phyloP scores from a whole-genome alignment of 2,797 vertebrate species.

The Phrynocephalus guinanensis region DNA sequence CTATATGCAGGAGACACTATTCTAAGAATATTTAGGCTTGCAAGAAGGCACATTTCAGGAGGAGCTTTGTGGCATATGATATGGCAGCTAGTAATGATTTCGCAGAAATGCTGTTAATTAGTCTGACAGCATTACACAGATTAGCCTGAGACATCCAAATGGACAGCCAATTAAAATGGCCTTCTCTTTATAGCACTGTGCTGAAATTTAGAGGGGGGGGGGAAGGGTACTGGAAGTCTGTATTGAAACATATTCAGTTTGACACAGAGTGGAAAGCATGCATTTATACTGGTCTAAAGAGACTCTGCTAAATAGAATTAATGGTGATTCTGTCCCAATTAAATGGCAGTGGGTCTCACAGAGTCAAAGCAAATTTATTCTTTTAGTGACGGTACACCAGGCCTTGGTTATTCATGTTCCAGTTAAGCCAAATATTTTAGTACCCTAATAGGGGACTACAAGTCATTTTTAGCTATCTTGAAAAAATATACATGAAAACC shows the following conservation, averaged over 20 bases:
- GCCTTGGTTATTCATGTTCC: conserved; percentile 54
- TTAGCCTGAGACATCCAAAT: conserved; percentile 42
- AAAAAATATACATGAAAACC: not conserved
- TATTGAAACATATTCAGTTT: conserved; percentile 57
- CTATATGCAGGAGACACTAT: not conserved
- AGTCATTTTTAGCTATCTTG: not conserved
- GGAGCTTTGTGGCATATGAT: not conserved
- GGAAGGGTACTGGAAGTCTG: conserved; percentile 8
- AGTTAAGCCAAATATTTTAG: conserved; percentile 55
- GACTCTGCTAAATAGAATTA: conserved; percentile 40
- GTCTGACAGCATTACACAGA: conserved; percentile 36
- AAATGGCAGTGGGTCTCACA: conserved; percentile 53
- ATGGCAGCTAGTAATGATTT: conserved; percentile 41
- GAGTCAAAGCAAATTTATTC: conserved; percentile 48
- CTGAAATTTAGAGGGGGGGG: conserved; percentile 22
- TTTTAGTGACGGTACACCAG: conserved; percentile 54
- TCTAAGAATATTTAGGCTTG: conserved; percentile 9
- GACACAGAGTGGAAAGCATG: conserved; percentile 49
- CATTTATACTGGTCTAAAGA: conserved; percentile 48
- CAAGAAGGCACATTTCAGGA: conserved; percentile 1
- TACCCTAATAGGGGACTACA: not conserved
- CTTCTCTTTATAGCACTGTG: conserved; percentile 33
- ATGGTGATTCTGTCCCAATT: conserved; percentile 53
- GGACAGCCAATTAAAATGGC: conserved; percentile 43
- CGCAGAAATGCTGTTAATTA: conserved; percentile 44